Base-by-base conservation (phyloP, 2,888 invertebrate species). In the Clunio marinus region DNA sequence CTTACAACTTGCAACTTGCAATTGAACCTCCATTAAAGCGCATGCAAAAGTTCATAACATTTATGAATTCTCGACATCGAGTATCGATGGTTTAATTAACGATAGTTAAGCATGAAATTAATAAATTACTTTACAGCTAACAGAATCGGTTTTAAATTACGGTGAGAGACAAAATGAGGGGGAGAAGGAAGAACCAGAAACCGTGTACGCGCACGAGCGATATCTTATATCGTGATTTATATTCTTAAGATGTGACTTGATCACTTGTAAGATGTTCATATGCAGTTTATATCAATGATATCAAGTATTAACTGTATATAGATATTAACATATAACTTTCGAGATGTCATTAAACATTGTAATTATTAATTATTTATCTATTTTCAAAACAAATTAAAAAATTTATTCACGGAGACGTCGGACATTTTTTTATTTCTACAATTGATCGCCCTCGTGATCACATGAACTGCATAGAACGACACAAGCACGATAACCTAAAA, bases 51-150 rank as follows among this genome's bases (percentile, higher is more conserved):
- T 59, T 62, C 41, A 62, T 25, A 62, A 41, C 24, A 41, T 41
- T 62, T 62, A 41, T 62, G 15, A 62, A 62, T 62, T 32, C n/a
- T 22, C 13, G 20, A 8, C 32, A n/a, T n/a, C n/a, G n/a, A n/a
- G n/a, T n/a, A n/a, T n/a, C 62, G 41, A 62, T 62, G 32, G 41
- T 62, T 62, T 62, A 62, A 62, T 62, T 62, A 62, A 62, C 62
- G 62, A 62, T 62, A 62, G 37, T 41, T 62, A 32, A 41, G 62
- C 62, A 62, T 62, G 62, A 62, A 62, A 62, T 62, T 62, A 62
- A 62, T 62, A 62, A 62, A 62, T 62, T 62, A 41, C 37, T 15
- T 62, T 24, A 4, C 20, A 28, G 37, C 24, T 20, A 41, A 41
- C 41, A 3, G 13, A 8, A 41, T 32, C 32, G 32, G 32, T 32